Conservation (phyloP, 30 jellyfish, hydroid and myxozoan genomes). For the Nemopilema nomurai region DNA sequence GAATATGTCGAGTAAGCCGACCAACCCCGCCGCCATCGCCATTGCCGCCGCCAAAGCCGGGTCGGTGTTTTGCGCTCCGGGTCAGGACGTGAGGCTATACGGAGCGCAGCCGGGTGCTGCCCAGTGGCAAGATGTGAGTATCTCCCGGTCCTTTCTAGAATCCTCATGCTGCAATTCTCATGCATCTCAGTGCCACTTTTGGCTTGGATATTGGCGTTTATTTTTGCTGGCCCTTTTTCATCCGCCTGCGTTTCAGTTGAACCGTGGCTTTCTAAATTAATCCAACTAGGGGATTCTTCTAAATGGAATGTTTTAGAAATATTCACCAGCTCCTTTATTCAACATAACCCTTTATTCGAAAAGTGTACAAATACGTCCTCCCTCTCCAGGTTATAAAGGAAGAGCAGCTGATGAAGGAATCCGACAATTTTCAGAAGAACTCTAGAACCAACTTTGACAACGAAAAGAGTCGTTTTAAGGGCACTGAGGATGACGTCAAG, state of each 20-base stretch:
- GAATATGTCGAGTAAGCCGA: slow-evolving; percentile 57
- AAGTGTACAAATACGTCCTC: background rate
- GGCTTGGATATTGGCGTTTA: no score
- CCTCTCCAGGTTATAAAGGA: slow-evolving; percentile 31
- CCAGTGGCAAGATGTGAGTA: slow-evolving; percentile 92
- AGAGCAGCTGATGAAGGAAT: slow-evolving; percentile 20
- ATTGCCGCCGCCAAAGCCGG: slow-evolving; percentile 97
- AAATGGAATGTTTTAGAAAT: no score
- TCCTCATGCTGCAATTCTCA: no score
- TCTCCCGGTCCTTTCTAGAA: no score
- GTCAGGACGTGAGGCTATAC: slow-evolving; percentile 65
- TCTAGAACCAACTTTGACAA: background rate
- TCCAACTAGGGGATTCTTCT: no score
- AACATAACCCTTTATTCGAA: no score
- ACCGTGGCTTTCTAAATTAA: no score
- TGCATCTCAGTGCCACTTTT: no score
- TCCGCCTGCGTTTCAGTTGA: no score
- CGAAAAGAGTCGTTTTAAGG: background rate
- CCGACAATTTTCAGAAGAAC: background rate
- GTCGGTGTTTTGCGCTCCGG: slow-evolving; percentile 62
- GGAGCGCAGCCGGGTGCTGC: slow-evolving; percentile 97
- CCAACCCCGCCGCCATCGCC: slow-evolving; percentile 99
- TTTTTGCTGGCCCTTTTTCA: no score
- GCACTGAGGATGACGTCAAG: background rate
- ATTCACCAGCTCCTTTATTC: no score